These are phyloP conservation scores for Pygoscelis adeliae DNA, from an alignment of 2,113 vertebrate species.

Conservation along the genomic window DNA sequence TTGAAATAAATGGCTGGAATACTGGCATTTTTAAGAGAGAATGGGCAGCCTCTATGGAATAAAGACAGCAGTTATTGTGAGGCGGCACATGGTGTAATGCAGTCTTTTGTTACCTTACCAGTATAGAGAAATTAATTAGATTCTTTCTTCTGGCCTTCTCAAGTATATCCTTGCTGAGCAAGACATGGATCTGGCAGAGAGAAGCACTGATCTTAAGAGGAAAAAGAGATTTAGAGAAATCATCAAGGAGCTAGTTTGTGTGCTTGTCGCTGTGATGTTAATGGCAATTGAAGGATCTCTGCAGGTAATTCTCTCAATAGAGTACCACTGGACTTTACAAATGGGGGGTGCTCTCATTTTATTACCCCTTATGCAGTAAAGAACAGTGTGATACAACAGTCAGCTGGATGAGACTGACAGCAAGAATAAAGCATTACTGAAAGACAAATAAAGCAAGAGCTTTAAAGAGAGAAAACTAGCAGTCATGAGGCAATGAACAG, in stretches of 20 bases:
- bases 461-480: neutral
- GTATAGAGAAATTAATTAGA: neutral
- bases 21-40: neutral
- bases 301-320: neutral
- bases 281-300: neutral
- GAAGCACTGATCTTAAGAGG: neutral
- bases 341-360: neutral
- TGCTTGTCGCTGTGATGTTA: neutral
- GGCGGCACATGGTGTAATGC: rapidly evolving
- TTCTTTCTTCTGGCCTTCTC: neutral
- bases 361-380: neutral
- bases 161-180: neutral
- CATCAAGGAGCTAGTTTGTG: neutral
- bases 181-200: neutral
- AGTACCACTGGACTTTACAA: neutral
- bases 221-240: neutral
- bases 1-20: neutral
- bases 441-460: neutral
- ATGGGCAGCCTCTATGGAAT: neutral
- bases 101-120: neutral
- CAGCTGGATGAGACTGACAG: neutral
- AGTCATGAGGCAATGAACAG: neutral
- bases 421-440: neutral
- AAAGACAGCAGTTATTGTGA: neutral
- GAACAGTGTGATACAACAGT: neutral